phyloP scores from a whole-genome alignment of 2,888 invertebrate genomes.

The Chrysolina haemoptera region DNA sequence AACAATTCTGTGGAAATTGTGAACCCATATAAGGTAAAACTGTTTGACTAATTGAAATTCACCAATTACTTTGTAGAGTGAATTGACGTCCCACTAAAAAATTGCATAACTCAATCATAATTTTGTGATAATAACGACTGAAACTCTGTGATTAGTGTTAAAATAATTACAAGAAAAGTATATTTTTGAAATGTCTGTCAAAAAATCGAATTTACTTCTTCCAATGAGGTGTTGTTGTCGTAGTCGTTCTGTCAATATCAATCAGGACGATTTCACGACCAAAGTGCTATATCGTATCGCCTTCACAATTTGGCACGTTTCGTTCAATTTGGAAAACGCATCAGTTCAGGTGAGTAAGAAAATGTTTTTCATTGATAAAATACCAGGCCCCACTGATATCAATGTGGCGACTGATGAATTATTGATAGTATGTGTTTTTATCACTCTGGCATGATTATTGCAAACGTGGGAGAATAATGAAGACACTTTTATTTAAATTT shows the following conservation, averaged over 20 bases:
- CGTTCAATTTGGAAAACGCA: slow-evolving; percentile 78
- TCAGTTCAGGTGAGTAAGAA: slow-evolving; percentile 57
- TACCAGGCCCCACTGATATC: too few species aligned
- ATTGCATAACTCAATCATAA: slow-evolving; percentile 26
- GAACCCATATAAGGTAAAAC: too few species aligned
- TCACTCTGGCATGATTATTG: too few species aligned
- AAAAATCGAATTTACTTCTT: slow-evolving; percentile 54
- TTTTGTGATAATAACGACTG: slow-evolving; percentile 41
- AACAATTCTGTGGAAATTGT: too few species aligned
- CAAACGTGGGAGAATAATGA: too few species aligned
- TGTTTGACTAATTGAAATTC: background rate
- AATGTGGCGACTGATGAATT: too few species aligned
- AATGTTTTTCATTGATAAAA: background rate
- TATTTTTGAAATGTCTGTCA: slow-evolving; percentile 54
- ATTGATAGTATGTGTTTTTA: too few species aligned
- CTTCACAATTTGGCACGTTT: slow-evolving; percentile 83
- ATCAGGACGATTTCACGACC: slow-evolving; percentile 73
- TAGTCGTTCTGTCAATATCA: slow-evolving; percentile 43
- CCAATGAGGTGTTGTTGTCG: slow-evolving; percentile 57
- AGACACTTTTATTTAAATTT: too few species aligned
- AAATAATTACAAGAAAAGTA: background rate
- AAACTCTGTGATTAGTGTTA: slow-evolving; percentile 36
- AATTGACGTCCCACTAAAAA: background rate
- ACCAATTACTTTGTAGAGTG: background rate
- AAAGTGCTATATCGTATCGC: slow-evolving; percentile 80